Percentiles rank a stretch among this genome's conserved stretches.
Evolutionary conservation across 2,113 vertebrate genomes (phyloP).

Genomic region (Spea bombifrons): DNA sequence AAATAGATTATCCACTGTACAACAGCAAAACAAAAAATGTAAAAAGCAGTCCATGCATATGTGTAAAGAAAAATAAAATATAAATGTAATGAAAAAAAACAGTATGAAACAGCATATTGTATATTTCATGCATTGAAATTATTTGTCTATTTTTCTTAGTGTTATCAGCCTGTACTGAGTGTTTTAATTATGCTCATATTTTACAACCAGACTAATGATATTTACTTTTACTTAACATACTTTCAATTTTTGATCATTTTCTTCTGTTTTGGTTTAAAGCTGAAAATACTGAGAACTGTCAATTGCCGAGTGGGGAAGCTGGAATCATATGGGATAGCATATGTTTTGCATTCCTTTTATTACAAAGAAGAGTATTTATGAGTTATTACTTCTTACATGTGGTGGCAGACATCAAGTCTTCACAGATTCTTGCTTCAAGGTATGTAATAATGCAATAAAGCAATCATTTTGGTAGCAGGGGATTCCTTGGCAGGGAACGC

Average conservation of each 20-base stretch:
- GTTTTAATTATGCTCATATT: too few species aligned
- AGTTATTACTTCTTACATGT: slow-evolving; percentile 98
- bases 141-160: too few species aligned
- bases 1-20: too few species aligned
- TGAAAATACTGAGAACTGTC: slow-evolving; percentile 69
- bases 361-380: slow-evolving; percentile 97
- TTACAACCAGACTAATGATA: too few species aligned
- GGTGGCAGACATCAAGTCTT: slow-evolving; percentile 94
- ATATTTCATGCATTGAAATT: too few species aligned
- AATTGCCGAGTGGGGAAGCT: slow-evolving; percentile 85
- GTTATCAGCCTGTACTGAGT: too few species aligned
- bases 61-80: too few species aligned
- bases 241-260: background rate
- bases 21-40: too few species aligned
- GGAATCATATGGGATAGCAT: slow-evolving; percentile 99
- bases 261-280: slow-evolving; percentile 59
- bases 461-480: background rate
- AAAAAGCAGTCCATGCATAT: too few species aligned
- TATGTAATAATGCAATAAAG: slow-evolving; percentile 52
- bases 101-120: too few species aligned
- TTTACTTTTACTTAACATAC: background rate
- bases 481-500: too few species aligned
- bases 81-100: too few species aligned
- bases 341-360: slow-evolving; percentile 92
- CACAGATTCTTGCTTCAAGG: slow-evolving; percentile 95